Evolutionary conservation across 2,113 vertebrate species (phyloP), one percentile per base, ranked within the genome.

Genomic region (Thomomys bottae): DNA sequence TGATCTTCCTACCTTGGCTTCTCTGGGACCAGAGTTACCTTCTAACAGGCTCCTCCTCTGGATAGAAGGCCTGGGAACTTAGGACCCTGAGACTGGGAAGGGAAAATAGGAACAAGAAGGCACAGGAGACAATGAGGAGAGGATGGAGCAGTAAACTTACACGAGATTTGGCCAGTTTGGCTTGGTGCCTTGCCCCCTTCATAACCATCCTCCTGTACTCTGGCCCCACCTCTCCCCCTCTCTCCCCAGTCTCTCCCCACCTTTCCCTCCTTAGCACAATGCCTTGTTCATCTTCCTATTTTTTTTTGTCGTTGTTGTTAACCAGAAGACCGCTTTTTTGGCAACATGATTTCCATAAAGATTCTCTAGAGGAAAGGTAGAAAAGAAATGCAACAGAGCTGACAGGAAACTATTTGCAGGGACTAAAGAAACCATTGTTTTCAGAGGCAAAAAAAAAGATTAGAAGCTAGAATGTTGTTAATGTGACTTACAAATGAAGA

Each of bases 301-400:
- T 24, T 36, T 68, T 59, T n/a, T 36, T 73, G 85, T 66, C n/a
- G n/a, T n/a, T n/a, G n/a, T n/a, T n/a, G n/a, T 90, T 88, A 61
- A 86, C 67, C 64, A 83, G 87, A 88, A 61, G 82, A 88, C 88
- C 90, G 3, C 87, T 63, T 72, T 75, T 64, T 66, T 34, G n/a
- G 61, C 89, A 78, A 75, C 73, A 59, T 77, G 20, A 88, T 97
- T 96, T 92, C 91, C 61, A 61, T 70, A 40, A 95, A 94, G 70
- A 79, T 23, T 66, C 88, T 28, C 75, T 38, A 17, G 9, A n/a
- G 84, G 84, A 92, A 34, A 32, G 49, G 18, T 1, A 8, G 5
- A 32, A 72, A n/a, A 63, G 38, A 36, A 68, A 26, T 42, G 71
- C 42, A 11, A 15, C 63, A 32, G 30, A 64, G 70, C 38, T 42